A percentile compares a stretch with the other conserved stretches of the same genome.
Conservation (phyloP, 53 echinoderm and acorn worm species). For the Luidia sarsii region DNA sequence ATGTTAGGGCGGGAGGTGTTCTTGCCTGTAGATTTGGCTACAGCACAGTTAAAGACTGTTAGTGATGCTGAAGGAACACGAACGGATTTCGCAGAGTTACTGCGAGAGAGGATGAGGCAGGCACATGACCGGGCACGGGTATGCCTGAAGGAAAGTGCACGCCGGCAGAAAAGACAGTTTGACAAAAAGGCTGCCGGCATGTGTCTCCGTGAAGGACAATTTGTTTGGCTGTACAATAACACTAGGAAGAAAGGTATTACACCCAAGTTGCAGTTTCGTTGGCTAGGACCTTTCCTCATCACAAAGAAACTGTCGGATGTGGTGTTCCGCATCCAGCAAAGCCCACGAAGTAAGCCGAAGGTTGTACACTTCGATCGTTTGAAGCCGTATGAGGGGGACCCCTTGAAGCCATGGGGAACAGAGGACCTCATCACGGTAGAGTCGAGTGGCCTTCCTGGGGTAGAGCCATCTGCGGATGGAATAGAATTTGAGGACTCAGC, state of each 20-base stretch:
- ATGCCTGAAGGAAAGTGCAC: conserved; percentile 7
- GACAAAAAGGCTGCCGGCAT: too few relatives aligned
- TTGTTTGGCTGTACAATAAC: too few relatives aligned
- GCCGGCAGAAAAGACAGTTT: too few relatives aligned
- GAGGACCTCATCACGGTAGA: too few relatives aligned
- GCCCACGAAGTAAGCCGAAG: conserved; percentile 10
- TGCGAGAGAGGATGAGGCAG: neutral
- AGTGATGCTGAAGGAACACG: too few relatives aligned
- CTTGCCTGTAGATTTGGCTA: too few relatives aligned
- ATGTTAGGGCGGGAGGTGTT: too few relatives aligned
- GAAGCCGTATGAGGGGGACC: conserved; percentile 3
- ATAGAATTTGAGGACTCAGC: too few relatives aligned
- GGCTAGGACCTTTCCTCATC: neutral
- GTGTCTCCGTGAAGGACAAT: too few relatives aligned
- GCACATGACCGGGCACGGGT: conserved; percentile 16
- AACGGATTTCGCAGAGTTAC: neutral
- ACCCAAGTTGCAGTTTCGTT: conserved; percentile 14
- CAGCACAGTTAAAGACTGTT: too few relatives aligned
- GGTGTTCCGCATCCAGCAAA: conserved; percentile 4
- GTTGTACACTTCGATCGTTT: conserved; percentile 22
- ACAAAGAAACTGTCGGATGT: conserved; percentile 12
- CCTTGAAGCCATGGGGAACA: neutral
- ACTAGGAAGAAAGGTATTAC: neutral
- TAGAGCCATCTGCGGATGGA: too few relatives aligned
- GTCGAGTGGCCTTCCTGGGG: too few relatives aligned